These are phyloP conservation scores for Armadillidium nasatum DNA, from an alignment of 1,140 invertebrate species.

Conservation along the genomic window DNA sequence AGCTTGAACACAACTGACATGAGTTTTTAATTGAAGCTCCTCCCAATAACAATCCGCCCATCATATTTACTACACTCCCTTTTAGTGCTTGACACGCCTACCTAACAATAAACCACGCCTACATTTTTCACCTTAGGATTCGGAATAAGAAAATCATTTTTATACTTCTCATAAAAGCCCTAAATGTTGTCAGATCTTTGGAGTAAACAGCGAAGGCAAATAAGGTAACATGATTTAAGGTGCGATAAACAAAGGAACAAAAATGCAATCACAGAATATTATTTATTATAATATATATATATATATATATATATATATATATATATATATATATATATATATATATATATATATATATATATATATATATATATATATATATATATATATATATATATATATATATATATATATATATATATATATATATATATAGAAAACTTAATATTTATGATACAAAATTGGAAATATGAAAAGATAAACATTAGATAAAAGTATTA, in stretches of 20 bases:
- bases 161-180: neutral
- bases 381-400: too few relatives aligned
- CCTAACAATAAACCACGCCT: neutral
- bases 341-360: too few relatives aligned
- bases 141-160: neutral
- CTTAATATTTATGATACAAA: too few relatives aligned
- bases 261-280: too few relatives aligned
- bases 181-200: slow-evolving; percentile 4
- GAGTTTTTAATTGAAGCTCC: neutral
- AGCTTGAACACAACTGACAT: neutral
- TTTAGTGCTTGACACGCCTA: neutral
- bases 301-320: too few relatives aligned
- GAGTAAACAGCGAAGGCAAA: neutral
- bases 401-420: too few relatives aligned
- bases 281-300: too few relatives aligned
- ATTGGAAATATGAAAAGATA: too few relatives aligned
- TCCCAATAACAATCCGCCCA: neutral
- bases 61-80: neutral
- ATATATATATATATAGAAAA: too few relatives aligned
- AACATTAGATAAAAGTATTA: too few relatives aligned
- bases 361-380: too few relatives aligned
- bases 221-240: neutral
- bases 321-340: too few relatives aligned
- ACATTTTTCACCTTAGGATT: neutral
- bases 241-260: neutral